These are phyloP conservation scores for Tromatobia lineatoria DNA, from an alignment of 2,888 invertebrate species.

Conservation along the genomic window DNA sequence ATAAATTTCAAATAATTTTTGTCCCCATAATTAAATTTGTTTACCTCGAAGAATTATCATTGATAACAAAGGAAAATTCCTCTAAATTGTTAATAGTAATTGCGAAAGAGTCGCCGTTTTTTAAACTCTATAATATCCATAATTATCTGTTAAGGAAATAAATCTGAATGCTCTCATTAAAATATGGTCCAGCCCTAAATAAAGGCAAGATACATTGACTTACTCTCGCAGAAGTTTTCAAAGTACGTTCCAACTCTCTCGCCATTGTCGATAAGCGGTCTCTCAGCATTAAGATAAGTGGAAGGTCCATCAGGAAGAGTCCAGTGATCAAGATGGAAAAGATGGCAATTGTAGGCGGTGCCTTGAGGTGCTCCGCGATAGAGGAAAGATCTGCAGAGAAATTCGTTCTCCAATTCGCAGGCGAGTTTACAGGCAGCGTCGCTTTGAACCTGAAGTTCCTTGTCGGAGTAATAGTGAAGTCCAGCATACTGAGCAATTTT, in stretches of 20 bases:
- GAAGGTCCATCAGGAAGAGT: constrained; percentile 97
- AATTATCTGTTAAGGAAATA: no score
- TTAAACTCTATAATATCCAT: no score
- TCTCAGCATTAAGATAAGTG: constrained; percentile 95
- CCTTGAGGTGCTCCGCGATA: constrained; percentile 90
- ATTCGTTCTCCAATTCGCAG: constrained; percentile 97
- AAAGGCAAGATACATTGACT: constrained; percentile 80
- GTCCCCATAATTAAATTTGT: no score
- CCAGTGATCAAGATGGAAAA: constrained; percentile 97
- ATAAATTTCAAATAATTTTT: no score
- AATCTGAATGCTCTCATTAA: no score
- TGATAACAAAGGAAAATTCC: no score
- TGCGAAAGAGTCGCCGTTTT: no score
- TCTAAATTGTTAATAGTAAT: no score
- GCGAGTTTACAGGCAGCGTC: constrained; percentile 95
- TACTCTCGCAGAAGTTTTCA: constrained; percentile 96
- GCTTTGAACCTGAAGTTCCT: constrained; percentile 95
- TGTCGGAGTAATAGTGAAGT: constrained; percentile 96
- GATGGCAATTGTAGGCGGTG: constrained; percentile 95
- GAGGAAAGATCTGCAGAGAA: constrained; percentile 94
- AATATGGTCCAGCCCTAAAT: no score
- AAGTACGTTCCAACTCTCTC: constrained; percentile 95
- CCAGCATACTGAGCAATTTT: constrained; percentile 97
- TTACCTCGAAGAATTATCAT: no score
- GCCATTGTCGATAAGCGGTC: constrained; percentile 96